phyloP scores from a whole-genome alignment of 2,113 vertebrate genomes.

The Origma solitaria region DNA sequence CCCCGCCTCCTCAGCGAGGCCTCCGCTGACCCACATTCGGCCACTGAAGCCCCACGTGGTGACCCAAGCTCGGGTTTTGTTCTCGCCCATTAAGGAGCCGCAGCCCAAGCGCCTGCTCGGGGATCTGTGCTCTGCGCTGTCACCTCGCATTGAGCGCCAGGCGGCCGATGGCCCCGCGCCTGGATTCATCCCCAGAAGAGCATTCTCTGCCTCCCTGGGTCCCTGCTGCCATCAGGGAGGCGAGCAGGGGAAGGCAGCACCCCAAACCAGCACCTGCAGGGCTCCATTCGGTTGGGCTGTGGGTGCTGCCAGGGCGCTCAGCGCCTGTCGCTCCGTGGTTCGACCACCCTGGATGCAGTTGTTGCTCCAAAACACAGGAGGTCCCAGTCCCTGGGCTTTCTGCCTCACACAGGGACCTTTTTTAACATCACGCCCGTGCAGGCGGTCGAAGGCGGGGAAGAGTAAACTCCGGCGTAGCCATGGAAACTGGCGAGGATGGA shows the following conservation, averaged over 20 bases:
- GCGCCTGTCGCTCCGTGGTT: rapidly evolving
- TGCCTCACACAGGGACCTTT: neutral
- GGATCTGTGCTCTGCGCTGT: neutral
- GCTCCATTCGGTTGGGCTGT: neutral
- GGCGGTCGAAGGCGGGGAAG: neutral
- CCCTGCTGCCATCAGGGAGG: neutral
- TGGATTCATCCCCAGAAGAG: neutral
- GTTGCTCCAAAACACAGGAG: neutral
- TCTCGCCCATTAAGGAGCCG: neutral
- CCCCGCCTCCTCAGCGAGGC: neutral
- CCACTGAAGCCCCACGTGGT: neutral
- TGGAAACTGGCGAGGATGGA: constrained; percentile 52
- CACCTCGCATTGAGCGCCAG: neutral
- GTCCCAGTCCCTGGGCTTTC: neutral
- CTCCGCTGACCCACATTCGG: neutral
- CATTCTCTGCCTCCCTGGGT: neutral
- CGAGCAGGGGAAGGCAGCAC: neutral
- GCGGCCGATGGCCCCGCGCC: neutral
- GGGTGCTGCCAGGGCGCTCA: rapidly evolving
- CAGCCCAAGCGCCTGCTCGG: neutral
- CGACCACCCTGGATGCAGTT: rapidly evolving
- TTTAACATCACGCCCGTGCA: neutral
- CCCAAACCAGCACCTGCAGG: neutral
- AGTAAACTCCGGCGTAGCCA: constrained; percentile 66
- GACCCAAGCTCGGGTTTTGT: neutral